These are phyloP conservation scores for Cecropterus lyciades DNA, from an alignment of 1,140 invertebrate species.

Conservation along the genomic window DNA sequence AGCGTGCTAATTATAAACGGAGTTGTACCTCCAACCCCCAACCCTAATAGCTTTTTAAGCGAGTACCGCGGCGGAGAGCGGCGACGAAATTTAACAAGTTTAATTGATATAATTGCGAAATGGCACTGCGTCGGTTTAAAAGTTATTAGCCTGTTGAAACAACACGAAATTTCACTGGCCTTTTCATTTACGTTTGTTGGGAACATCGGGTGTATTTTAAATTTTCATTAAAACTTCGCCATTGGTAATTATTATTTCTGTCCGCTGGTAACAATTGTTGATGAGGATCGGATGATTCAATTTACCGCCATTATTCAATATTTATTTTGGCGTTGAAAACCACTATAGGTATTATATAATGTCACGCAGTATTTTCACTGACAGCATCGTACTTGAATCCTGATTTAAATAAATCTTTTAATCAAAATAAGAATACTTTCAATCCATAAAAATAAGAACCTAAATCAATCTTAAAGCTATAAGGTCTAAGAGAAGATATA, in stretches of 20 bases:
- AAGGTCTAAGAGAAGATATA: no score
- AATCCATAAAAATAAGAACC: no score
- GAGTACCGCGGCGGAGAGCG: constrained; percentile 18
- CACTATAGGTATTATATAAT: neutral
- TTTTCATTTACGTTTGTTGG: constrained; percentile 32
- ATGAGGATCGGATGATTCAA: constrained; percentile 32
- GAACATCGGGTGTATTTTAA: constrained; percentile 35
- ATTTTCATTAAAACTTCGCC: constrained; percentile 37
- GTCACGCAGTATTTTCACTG: neutral
- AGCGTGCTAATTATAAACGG: constrained; percentile 34
- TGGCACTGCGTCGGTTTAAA: constrained; percentile 30
- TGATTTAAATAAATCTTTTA: no score
- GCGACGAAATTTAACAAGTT: constrained; percentile 37
- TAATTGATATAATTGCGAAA: constrained; percentile 35
- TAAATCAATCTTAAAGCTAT: no score
- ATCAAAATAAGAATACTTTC: no score
- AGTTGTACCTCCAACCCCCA: constrained; percentile 27
- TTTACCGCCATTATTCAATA: constrained; percentile 32
- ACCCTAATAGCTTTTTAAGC: constrained; percentile 35
- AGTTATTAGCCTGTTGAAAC: constrained; percentile 35
- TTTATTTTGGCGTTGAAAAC: constrained; percentile 8
- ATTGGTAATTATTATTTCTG: constrained; percentile 36
- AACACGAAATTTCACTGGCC: constrained; percentile 33
- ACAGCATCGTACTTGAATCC: neutral
- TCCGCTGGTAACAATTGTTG: constrained; percentile 24